Evolutionary conservation across 2,113 vertebrate species (phyloP), one percentile per base, ranked within the genome.

Genomic region (Rousettus leschenaultii): DNA sequence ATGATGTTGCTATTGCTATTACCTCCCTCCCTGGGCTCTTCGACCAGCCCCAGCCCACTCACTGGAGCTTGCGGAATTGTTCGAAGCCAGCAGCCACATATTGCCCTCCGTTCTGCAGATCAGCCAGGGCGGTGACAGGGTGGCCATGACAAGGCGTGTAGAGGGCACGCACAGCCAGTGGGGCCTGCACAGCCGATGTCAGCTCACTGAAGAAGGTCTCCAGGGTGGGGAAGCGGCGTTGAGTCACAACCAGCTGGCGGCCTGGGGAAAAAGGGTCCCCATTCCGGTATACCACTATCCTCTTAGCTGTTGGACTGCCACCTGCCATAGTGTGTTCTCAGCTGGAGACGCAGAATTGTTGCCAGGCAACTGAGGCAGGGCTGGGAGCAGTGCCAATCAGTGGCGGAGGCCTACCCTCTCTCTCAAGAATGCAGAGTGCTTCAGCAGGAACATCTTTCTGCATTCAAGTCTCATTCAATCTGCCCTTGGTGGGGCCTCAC

Each of bases 21-120:
- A 2, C 28, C 8, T 19, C 48, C 55, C 83, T 55, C 77, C 73
- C 53, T 1, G 2, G 45, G 53, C 75, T 53, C 43, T 78, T 21
- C 3, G 28, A 68, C 14, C 77, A 80, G 40, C n/a, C 86, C 35
- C 40, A 14, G 0, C 14, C 33, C 66, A 99, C 99, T 99, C 98
- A 99, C 99, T 99, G 94, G 0, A 99, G 97, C 95, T 98, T 99
- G 96, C 98, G 98, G 98, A 99, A 99, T 92, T 90, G 98, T 91
- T 99, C 99, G 1, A 98, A 99, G 48, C 99, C 99, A 0, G 99
- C 99, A 5, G 99, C 99, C 33, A 99, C 99, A 4, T 99, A 99
- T 22, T 98, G 98, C 6, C 98, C 97, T 68, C 99, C 99, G 0
- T 99, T 99, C 97, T 98, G 98, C 24, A 99, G 98, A n/a, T 99